A percentile compares a stretch with the other conserved stretches of the same genome.
Conservation (phyloP, 2,888 invertebrate genomes). For the Calliphora vomitoria region DNA sequence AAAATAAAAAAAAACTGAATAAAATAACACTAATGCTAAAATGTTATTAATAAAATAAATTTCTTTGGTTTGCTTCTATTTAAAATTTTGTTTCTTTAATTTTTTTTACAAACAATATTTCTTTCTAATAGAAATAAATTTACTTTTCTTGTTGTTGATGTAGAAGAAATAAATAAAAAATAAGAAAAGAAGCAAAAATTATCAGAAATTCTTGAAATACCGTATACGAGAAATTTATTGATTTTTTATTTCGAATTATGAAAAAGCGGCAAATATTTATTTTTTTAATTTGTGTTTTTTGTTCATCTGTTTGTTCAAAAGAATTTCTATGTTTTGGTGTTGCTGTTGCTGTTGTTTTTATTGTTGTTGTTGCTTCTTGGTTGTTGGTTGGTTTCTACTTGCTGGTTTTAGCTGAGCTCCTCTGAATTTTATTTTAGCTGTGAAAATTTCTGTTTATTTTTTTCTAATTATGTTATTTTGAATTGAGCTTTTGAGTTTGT, state of each 20-base stretch:
- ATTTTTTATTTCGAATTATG: conserved; percentile 62
- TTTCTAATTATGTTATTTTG: conserved; percentile 5
- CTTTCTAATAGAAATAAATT: background rate
- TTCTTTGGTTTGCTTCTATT: background rate
- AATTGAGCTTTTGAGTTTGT: conserved; percentile 30
- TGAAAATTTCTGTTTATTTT: background rate
- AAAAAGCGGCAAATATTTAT: conserved; percentile 45
- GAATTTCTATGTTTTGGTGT: conserved; percentile 34
- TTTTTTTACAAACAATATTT: conserved; percentile 2
- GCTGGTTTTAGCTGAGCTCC: conserved; percentile 21
- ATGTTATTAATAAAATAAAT: conserved; percentile 24
- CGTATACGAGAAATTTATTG: conserved; percentile 59
- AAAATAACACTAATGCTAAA: background rate
- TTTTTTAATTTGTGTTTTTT: conserved; percentile 28
- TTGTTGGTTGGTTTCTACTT: conserved; percentile 16
- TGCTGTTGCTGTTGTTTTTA: conserved; percentile 3
- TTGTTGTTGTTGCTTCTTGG: background rate
- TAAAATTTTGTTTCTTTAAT: background rate
- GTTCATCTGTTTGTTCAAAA: conserved; percentile 33
- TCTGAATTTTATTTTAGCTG: conserved; percentile 18
- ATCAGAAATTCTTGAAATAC: conserved; percentile 54
- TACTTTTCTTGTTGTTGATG: conserved; percentile 27
- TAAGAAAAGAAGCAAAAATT: conserved; percentile 29
- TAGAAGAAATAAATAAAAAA: background rate
- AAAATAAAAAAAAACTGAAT: background rate